A percentile compares a stretch with the other conserved stretches of the same genome.
phyloP scores from a whole-genome alignment of 1,140 invertebrate genomes.

The Procambarus virginalis region DNA sequence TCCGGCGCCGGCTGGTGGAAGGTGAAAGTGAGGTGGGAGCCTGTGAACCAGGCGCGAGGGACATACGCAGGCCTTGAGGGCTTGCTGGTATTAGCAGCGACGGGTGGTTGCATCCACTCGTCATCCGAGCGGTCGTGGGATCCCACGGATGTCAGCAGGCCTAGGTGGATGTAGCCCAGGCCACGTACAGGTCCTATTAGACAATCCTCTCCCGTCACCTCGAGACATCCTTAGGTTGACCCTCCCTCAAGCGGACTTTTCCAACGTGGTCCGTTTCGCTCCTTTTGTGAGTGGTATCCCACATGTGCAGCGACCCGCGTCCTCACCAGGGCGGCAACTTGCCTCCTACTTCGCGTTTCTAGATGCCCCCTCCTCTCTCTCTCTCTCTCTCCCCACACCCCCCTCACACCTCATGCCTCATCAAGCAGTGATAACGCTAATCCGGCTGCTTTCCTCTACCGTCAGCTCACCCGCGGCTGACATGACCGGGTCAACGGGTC shows the following conservation, averaged over 20 bases:
- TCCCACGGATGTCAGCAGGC: neutral
- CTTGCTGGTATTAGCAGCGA: neutral
- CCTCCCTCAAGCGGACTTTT: constrained; percentile 11
- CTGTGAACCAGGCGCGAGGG: neutral
- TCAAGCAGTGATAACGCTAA: neutral
- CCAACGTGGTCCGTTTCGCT: constrained; percentile 25
- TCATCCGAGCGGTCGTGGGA: neutral
- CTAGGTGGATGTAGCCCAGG: neutral
- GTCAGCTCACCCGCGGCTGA: neutral
- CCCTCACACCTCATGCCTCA: neutral
- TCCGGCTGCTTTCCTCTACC: neutral
- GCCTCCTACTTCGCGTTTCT: constrained; percentile 7
- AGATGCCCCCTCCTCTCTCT: neutral
- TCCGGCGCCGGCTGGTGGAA: neutral
- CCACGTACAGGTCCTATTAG: neutral
- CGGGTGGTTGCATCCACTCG: neutral
- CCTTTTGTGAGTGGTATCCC: constrained; percentile 27
- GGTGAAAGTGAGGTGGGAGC: neutral
- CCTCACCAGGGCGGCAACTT: constrained; percentile 5
- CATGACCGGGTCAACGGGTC: constrained; percentile 6
- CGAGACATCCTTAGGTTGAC: constrained; percentile 14
- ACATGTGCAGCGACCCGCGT: constrained; percentile 30
- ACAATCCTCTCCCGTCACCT: constrained; percentile 11
- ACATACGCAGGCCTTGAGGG: neutral
- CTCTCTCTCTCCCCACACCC: too few species aligned